A percentile compares a stretch with the other conserved stretches of the same genome.
These are phyloP conservation scores for Pterocles orientalis DNA, from an alignment of 2,113 vertebrate species.

Conservation along the genomic window DNA sequence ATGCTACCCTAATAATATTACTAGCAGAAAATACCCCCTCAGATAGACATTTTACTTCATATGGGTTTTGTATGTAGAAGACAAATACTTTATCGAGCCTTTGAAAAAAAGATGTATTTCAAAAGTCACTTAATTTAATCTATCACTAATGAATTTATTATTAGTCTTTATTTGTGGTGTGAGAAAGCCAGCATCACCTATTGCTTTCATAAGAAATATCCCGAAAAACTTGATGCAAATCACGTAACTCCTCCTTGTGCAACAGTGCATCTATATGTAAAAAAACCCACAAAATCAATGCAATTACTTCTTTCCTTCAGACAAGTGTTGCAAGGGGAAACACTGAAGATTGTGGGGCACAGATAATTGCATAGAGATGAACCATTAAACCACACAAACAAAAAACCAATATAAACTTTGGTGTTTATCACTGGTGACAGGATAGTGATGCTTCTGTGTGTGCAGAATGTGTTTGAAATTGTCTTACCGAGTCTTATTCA, in stretches of 20 bases:
- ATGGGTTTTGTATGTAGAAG: not conserved
- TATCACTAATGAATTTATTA: not conserved
- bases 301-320: not conserved
- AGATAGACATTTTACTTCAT: not conserved
- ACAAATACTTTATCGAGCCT: not conserved
- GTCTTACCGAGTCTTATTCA: not conserved
- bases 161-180: not conserved
- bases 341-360: not conserved
- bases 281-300: not conserved
- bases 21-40: not conserved
- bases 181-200: not conserved
- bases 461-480: not conserved
- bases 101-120: not conserved
- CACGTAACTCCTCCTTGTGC: not conserved
- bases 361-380: not conserved
- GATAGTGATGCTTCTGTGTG: not conserved
- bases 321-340: not conserved
- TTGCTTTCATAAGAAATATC: not conserved
- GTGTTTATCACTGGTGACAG: not conserved
- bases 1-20: not conserved
- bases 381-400: not conserved
- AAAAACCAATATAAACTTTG: not conserved
- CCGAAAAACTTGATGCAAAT: not conserved
- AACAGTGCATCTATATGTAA: not conserved
- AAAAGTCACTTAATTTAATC: not conserved